A percentile compares a stretch with the other conserved stretches of the same genome.
Evolutionary conservation across 2,797 vertebrate species (phyloP).

Genomic region (Diglossa cyanea): DNA sequence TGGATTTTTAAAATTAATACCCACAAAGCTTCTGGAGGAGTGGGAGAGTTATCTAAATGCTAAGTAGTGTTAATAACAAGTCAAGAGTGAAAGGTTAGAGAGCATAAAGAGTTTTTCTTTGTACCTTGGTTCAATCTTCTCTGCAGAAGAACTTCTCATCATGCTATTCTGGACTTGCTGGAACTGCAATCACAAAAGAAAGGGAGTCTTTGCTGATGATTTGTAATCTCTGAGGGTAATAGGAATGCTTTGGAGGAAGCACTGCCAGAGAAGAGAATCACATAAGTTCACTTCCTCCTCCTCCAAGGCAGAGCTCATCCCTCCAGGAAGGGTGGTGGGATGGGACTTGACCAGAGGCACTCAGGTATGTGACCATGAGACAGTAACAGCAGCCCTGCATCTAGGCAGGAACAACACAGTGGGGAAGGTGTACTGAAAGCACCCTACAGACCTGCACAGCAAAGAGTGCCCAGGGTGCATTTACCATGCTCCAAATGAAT

Average conservation of each 20-base stretch:
- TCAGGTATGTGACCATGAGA: neutral
- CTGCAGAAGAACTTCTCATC: conserved; percentile 87
- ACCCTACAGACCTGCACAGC: neutral
- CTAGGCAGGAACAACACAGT: neutral
- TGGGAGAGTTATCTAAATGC: neutral
- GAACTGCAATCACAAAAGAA: conserved; percentile 81
- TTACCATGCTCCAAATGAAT: neutral
- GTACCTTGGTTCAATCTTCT: conserved; percentile 93
- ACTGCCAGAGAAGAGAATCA: neutral
- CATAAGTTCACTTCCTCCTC: neutral
- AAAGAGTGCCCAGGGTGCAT: neutral
- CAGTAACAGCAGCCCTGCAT: neutral
- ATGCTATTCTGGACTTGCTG: conserved; percentile 93
- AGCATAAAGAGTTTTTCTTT: neutral
- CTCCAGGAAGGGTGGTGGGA: neutral
- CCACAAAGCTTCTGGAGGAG: neutral
- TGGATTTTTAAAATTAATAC: neutral
- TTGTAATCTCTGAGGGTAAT: neutral
- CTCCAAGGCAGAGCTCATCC: neutral
- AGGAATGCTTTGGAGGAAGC: neutral
- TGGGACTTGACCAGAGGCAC: neutral
- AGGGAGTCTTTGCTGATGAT: neutral
- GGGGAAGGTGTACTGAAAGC: neutral
- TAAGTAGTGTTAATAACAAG: neutral
- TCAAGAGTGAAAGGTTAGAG: neutral